Conservation (phyloP, 2,113 vertebrate genomes). For the Peromyscus californicus region DNA sequence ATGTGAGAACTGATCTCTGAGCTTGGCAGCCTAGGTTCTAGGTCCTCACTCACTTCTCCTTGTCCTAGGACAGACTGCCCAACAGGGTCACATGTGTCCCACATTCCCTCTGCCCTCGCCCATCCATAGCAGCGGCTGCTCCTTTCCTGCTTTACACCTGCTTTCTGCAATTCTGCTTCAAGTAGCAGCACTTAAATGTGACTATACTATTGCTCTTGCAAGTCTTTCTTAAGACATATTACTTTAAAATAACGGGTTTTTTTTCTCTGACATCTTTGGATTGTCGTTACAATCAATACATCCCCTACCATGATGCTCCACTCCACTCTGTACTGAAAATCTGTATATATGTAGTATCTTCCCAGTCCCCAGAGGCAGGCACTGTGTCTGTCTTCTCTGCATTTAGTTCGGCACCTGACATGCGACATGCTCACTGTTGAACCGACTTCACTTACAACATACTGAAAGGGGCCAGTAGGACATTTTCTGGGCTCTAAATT, state of each 20-base stretch:
- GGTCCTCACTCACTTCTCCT: too few species aligned
- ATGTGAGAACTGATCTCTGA: neutral
- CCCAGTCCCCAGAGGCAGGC: rapidly evolving
- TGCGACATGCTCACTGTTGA: too few species aligned
- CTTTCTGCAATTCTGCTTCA: neutral
- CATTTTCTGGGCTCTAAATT: neutral
- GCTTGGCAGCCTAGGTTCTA: neutral
- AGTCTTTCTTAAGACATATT: neutral
- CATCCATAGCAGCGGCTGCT: too few species aligned
- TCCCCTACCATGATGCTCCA: rapidly evolving
- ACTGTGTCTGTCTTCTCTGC: rapidly evolving
- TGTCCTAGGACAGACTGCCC: neutral
- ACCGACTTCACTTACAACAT: neutral
- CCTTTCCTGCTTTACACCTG: neutral
- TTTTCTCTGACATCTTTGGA: neutral
- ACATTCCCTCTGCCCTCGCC: neutral
- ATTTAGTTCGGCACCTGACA: neutral
- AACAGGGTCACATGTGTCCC: rapidly evolving
- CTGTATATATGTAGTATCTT: rapidly evolving
- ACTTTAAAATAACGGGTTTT: neutral
- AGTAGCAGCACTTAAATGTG: neutral
- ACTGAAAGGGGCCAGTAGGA: neutral
- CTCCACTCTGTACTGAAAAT: neutral
- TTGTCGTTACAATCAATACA: neutral
- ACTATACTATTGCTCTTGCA: neutral